Evolutionary conservation across 2,888 invertebrate genomes (phyloP), one percentile per base, ranked within the genome.

Genomic region (Pyralis farinalis): DNA sequence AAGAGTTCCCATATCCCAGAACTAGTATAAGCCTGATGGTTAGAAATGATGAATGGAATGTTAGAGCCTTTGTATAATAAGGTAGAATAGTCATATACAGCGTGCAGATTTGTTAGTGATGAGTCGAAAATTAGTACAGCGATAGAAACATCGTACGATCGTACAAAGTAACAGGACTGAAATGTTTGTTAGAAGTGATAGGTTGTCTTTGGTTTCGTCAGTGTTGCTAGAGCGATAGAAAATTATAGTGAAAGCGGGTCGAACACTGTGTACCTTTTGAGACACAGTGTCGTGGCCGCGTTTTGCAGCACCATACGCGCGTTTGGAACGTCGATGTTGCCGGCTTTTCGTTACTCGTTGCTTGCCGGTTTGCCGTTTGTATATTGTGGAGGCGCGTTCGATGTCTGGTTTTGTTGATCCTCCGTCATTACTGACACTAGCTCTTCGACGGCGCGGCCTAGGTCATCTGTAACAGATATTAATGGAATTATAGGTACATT

Each of bases 371-470:
- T 87, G 47, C 89, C 86, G 71, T 87, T 89, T 59, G 82, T 78
- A 70, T 90, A 90, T 44, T 87, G 83, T 34, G 90, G 90, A 37
- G 90, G 90, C 32, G 86, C 71, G 46, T 58, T 56, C 38, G 84
- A 53, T 55, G 70, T 47, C 50, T 63, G 62, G 49, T 61, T 73
- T 42, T 69, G 63, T 20, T 59, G 64, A 57, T 91, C 92, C 68
- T 97, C 96, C 68, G 96, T 95, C 92, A 97, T 97, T 38, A 96
- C 96, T 33, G 95, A 95, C 51, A 97, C 97, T 65, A 97, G 90
- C 68, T 95, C 94, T 66, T 96, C 96, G 56, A 97, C 95, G 44
- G 96, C 97, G 78, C 94, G 93, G 43, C 96, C 96, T 53, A 97
- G 91, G 82, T 97, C 96, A 74, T 95, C 96, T 93, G 90, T 34